Percentiles rank a stretch among this genome's conserved stretches.
phyloP scores from a whole-genome alignment of 2,797 vertebrate species.

The Paguma larvata region DNA sequence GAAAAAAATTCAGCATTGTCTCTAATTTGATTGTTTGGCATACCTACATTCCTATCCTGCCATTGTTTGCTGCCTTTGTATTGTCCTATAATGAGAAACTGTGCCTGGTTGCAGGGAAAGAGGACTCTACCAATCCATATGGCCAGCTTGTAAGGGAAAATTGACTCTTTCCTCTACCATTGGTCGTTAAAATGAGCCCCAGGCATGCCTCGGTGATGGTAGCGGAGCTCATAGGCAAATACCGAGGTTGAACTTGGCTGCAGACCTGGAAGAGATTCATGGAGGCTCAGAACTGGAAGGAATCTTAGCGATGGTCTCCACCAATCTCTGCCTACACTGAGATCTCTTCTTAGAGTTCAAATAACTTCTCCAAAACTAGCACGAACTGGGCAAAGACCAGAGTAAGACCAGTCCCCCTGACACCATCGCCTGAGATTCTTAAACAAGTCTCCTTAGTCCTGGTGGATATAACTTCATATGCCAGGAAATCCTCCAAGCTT shows the following conservation, averaged over 20 bases:
- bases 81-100: not conserved
- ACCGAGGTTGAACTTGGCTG: not conserved
- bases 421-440: not conserved
- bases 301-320: not conserved
- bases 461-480: not conserved
- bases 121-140: not conserved
- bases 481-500: not conserved
- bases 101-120: not conserved
- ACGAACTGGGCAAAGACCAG: not conserved
- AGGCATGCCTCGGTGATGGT: not conserved
- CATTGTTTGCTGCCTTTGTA: not conserved
- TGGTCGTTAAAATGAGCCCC: not conserved
- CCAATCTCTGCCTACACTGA: not conserved
- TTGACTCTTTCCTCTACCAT: not conserved
- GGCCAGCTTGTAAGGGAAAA: constrained; percentile 24
- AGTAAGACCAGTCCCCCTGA: not conserved
- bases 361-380: not conserved
- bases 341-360: not conserved
- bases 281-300: not conserved
- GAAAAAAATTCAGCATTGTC: constrained; percentile 29
- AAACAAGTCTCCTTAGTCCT: not conserved
- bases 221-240: not conserved
- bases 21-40: not conserved
- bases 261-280: not conserved
- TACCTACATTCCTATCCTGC: not conserved